phyloP scores from a whole-genome alignment of 1,140 invertebrate genomes.

The Monomorium pharaonis region DNA sequence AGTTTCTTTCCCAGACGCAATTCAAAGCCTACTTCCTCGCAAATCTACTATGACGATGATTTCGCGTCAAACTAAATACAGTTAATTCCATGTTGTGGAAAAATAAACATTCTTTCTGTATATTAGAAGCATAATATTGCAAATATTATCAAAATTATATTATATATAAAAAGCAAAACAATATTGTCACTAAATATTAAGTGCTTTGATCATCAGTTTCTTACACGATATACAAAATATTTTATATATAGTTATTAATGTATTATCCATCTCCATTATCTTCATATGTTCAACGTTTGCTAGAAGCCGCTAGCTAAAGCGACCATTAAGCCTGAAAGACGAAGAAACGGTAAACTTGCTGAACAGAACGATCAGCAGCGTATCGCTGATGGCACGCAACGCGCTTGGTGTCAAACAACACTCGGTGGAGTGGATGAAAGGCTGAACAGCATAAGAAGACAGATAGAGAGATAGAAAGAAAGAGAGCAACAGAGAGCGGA shows the following conservation, averaged over 20 bases:
- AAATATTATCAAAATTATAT: background rate
- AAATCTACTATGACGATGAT: slow-evolving; percentile 2
- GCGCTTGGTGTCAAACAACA: slow-evolving; percentile 31
- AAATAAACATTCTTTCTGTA: background rate
- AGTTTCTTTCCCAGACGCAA: background rate
- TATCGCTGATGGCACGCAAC: slow-evolving; percentile 8
- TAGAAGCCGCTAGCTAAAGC: slow-evolving; percentile 22
- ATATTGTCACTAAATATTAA: background rate
- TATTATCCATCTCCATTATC: background rate
- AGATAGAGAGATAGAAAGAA: slow-evolving; percentile 54
- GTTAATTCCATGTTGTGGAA: background rate
- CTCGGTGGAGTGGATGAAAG: slow-evolving; percentile 26
- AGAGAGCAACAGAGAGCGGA: slow-evolving; percentile 27
- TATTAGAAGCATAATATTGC: background rate
- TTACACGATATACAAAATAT: background rate
- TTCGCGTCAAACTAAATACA: background rate
- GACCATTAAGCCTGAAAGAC: slow-evolving; percentile 33
- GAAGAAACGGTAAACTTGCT: slow-evolving; percentile 37
- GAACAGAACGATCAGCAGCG: slow-evolving; percentile 19
- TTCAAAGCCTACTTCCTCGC: background rate
- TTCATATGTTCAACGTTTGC: background rate
- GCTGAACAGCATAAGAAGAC: slow-evolving; percentile 21
- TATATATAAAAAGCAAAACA: background rate
- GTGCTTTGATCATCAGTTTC: background rate
- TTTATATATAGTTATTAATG: background rate